phyloP scores from a whole-genome alignment of 1,140 invertebrate species.

The Meloidogyne floridensis region DNA sequence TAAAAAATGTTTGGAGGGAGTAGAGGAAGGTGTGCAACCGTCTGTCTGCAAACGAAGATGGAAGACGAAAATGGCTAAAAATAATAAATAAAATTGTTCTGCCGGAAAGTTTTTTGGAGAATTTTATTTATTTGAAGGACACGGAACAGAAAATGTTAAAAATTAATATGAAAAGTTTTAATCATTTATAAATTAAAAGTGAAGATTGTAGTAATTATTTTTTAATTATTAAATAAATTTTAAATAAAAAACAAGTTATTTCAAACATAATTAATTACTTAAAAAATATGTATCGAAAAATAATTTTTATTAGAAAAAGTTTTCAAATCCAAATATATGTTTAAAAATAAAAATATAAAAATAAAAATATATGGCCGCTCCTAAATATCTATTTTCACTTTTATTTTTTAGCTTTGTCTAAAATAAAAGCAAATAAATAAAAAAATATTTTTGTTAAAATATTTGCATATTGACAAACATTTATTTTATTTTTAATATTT shows the following conservation, averaged over 20 bases:
- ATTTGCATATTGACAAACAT: neutral
- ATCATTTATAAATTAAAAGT: too few species aligned
- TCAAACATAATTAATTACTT: too few species aligned
- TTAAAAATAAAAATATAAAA: too few species aligned
- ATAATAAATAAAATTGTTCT: neutral
- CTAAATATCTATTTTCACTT: too few species aligned
- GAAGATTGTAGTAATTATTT: too few species aligned
- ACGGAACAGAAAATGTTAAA: slow-evolving; percentile 4
- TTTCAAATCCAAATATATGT: too few species aligned
- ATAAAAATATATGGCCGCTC: too few species aligned
- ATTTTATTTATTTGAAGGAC: slow-evolving; percentile 9
- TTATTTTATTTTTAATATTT: neutral
- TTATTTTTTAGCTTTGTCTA: too few species aligned
- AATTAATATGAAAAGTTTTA: neutral
- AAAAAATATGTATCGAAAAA: too few species aligned
- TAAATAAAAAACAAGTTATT: too few species aligned
- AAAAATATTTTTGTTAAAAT: neutral
- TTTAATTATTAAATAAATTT: too few species aligned
- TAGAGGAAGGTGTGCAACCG: neutral
- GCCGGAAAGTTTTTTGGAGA: neutral
- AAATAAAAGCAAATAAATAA: neutral
- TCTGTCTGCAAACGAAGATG: neutral
- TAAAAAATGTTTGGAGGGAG: neutral
- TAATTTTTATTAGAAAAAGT: too few species aligned
- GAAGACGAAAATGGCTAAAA: slow-evolving; percentile 6